Evolutionary conservation across 2,113 vertebrate species (phyloP).

Genomic region (Sphyrna mokarran): DNA sequence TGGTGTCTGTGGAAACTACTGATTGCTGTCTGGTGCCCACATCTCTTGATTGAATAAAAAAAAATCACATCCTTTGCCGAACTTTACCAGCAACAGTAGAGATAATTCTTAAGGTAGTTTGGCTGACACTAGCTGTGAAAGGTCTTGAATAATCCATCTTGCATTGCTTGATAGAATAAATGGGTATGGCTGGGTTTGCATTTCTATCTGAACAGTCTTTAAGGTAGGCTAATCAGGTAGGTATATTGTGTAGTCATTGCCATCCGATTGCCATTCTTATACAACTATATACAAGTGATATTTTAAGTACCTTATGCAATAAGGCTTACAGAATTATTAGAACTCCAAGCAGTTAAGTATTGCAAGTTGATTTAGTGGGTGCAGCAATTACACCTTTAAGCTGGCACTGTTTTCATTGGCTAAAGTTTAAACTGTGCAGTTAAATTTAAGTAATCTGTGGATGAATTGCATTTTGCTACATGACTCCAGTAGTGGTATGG

Average conservation of each 20-base stretch:
- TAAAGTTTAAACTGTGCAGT: not conserved
- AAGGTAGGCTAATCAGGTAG: not conserved
- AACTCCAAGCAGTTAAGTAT: not conserved
- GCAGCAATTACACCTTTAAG: not conserved
- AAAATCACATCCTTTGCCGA: not conserved
- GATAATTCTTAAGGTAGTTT: not conserved
- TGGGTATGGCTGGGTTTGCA: not conserved
- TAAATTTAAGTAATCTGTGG: not conserved
- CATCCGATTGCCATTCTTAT: not conserved
- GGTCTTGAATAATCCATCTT: not conserved
- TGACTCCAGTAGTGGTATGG: not conserved
- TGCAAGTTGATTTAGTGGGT: not conserved
- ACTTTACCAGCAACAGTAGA: not conserved
- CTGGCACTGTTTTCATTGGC: not conserved
- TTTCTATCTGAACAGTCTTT: not conserved
- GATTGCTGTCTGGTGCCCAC: not conserved
- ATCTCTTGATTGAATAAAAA: not conserved
- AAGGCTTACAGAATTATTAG: not conserved
- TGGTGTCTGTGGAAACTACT: not conserved
- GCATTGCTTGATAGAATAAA: not conserved
- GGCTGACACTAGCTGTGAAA: not conserved
- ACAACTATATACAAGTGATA: not conserved
- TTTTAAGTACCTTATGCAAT: not conserved
- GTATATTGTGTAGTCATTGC: not conserved
- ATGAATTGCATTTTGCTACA: not conserved